Evolutionary conservation across 2,113 vertebrate species (phyloP).

Genomic region (Myotis yumanensis): DNA sequence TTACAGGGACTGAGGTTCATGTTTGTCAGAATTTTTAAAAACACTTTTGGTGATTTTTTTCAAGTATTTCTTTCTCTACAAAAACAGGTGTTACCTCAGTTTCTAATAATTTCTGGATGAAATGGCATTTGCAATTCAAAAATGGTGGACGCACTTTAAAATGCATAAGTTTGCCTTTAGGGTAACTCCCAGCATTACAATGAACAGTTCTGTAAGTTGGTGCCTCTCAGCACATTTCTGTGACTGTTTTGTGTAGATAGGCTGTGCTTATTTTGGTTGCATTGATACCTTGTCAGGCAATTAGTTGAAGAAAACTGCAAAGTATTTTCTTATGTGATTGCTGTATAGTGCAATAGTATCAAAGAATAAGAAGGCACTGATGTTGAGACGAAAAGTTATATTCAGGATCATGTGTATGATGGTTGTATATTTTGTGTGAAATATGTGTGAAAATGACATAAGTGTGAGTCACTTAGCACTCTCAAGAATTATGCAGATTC

Average conservation of each 20-base stretch:
- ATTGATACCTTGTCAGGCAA: constrained; percentile 80
- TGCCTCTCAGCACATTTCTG: constrained; percentile 78
- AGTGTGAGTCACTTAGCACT: constrained; percentile 83
- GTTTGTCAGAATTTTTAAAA: constrained; percentile 66
- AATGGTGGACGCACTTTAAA: constrained; percentile 53
- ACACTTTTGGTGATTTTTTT: constrained; percentile 74
- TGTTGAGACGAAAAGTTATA: constrained; percentile 55
- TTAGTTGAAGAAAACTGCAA: constrained; percentile 81
- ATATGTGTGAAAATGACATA: constrained; percentile 83
- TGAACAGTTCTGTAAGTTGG: constrained; percentile 55
- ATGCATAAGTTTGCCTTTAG: constrained; percentile 64
- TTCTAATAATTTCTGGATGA: constrained; percentile 75
- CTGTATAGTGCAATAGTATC: constrained; percentile 83
- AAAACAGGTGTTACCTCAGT: constrained; percentile 73
- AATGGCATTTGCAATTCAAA: constrained; percentile 70
- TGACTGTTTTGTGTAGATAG: constrained; percentile 82
- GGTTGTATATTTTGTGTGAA: constrained; percentile 85
- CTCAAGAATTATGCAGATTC: constrained; percentile 85
- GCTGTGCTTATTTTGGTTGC: constrained; percentile 85
- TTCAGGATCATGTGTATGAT: constrained; percentile 71
- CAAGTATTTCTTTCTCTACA: constrained; percentile 78
- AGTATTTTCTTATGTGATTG: constrained; percentile 88
- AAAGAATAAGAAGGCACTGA: constrained; percentile 80
- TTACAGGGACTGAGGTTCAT: constrained; percentile 54
- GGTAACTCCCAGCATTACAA: constrained; percentile 70